Evolutionary conservation across 2,888 invertebrate genomes (phyloP), one percentile per base, ranked within the genome.

Genomic region (Sturmia bella): DNA sequence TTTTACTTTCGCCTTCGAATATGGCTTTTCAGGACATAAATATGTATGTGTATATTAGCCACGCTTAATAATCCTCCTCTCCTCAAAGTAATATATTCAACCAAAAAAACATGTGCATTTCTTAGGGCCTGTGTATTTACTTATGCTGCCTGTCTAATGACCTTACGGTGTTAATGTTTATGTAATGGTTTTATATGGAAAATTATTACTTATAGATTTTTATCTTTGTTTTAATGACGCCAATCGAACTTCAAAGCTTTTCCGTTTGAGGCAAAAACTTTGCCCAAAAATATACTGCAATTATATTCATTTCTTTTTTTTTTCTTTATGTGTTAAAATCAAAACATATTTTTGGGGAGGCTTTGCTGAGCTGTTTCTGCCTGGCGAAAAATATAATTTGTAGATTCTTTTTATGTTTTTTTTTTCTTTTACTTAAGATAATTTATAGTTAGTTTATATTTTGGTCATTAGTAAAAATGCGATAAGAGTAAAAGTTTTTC

Each of bases 161-260:
- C 73, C 64, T 17, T 19, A 70, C 70, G 69, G 83, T 83, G 83
- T 80, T 83, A 83, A 83, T 83, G 80, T 80, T 75, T 72, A 52
- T 74, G 59, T 74, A 76, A 83, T 80, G 73, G 48, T 63, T 72
- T 24, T 69, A 24, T 59, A 59, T 13, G 43, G 19, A 73, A 69
- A 57, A 74, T 73, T 83, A 74, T 79, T 80, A 82, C 80, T 82
- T 80, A 70, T 77, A 81, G 77, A 83, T 84, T 70, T 77, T 66
- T 80, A 77, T 83, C 80, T 74, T 57, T 70, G 75, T 83, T 84
- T 83, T 84, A 85, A 85, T 85, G 84, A 84, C 83, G 80, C 79
- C 84, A 84, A 84, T 84, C 84, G 82, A 84, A 84, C 84, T 85
- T 84, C 85, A 85, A 85, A 85, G 84, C 70, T 70, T 57, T 78